Base-by-base conservation (phyloP, 2,888 invertebrate species). In the Andrena flavipes region DNA sequence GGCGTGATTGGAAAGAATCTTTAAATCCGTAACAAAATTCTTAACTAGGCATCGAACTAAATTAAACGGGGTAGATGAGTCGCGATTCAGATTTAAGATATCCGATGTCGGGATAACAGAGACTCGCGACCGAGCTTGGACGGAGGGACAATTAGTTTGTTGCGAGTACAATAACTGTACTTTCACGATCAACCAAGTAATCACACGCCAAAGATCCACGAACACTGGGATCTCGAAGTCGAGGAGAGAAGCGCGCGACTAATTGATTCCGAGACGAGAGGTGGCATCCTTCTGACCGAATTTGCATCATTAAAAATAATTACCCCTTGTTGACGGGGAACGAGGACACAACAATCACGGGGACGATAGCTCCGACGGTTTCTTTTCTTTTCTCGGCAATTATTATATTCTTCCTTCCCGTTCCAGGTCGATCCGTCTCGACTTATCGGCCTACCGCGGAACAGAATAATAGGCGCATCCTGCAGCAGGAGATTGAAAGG, bases 401-500 rank as follows among this genome's bases (percentile, higher is more conserved):
- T 85, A 89, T 88, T 89, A 87, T 83, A 87, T 85, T 80, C 78
- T 80, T 82, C 56, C 75, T 82, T 84, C 72, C 60, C 68, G 81
- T 75, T 42, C 49, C 89, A 78, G 84, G 80, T 80, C 84, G 88
- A 85, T 85, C 65, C 76, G 84, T 77, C 76, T 74, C 85, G 85
- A 89, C 89, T 86, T 86, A 87, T 88, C 88, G 77, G 88, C 75
- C 87, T 89, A 87, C 84, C 85, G 75, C 86, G 89, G 89, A 86
- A 87, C 86, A 82, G 87, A 89, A 90, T 92, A 91, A 91, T 91
- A 89, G 91, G 88, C 84, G 90, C 91, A 91, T 92, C 91, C 90
- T 91, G 89, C 68, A 76, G 85, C 85, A 84, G 84, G 85, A 85
- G 85, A 86, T 86, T 85, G 86, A 84, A 87, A 88, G 86, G 88